Evolutionary conservation across 30 jellyfish, hydroid and myxozoan species (phyloP).

Genomic region (Chrysaora quinquecirrha): DNA sequence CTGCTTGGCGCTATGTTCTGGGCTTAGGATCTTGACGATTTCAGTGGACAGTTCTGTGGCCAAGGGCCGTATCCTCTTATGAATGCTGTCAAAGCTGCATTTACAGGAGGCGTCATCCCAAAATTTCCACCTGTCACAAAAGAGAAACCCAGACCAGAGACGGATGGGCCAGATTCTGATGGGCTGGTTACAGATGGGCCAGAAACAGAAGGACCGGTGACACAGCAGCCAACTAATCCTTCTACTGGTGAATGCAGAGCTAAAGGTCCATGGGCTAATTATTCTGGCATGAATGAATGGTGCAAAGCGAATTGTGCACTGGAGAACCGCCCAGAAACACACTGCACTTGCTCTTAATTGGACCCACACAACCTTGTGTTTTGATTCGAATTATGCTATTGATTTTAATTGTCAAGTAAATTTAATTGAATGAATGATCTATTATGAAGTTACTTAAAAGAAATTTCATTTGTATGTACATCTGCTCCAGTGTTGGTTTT

Average conservation of each 20-base stretch:
- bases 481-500: no score
- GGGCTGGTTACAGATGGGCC: background rate
- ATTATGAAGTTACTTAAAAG: no score
- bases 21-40: conserved; percentile 92
- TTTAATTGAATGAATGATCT: no score
- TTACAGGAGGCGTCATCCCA: background rate
- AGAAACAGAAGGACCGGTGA: background rate
- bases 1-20: no score
- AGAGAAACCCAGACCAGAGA: conserved; percentile 14
- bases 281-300: background rate
- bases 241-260: conserved; percentile 9
- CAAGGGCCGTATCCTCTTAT: no score
- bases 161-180: background rate
- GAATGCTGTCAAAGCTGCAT: no score
- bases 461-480: no score
- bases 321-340: conserved; percentile 61
- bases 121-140: background rate
- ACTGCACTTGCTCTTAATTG: conserved; percentile 49
- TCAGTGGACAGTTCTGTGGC: conserved; percentile 72
- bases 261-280: background rate
- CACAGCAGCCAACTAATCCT: conserved; percentile 36
- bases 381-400: no score
- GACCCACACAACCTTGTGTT: no score
- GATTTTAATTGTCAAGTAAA: no score
- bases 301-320: background rate